Base-by-base conservation (phyloP, 2,797 vertebrate species). In the Manis javanica region DNA sequence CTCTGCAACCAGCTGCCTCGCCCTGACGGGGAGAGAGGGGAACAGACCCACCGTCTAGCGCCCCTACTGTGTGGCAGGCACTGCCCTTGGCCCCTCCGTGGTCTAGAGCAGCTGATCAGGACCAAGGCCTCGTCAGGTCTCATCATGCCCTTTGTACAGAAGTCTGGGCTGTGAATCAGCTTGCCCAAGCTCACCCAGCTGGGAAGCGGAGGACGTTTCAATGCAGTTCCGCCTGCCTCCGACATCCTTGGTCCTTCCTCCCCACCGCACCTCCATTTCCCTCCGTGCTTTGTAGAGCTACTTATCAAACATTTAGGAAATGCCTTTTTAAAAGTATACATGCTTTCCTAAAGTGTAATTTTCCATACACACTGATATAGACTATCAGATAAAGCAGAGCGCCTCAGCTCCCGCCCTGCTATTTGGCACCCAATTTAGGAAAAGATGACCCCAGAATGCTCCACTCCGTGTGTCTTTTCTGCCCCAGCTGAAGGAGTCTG, bases 401-500 rank as follows among this genome's bases (percentile, higher is more conserved):
- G 9, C 59, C 49, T 39, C 64, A 81, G 64, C 46, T 79, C 15
- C 78, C 46, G 19, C 34, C 31, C 49, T 39, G 26, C 59, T 63
- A 0, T 57, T 79, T 16, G 11, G 29, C 53, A 57, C 63, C 39
- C 51, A 46, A 72, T 68, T 74, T 21, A 26, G 95, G 81, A 74
- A 14, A 71, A 77, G 85, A 39, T 91, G 86, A 91, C 83, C 57
- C 64, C 75, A 71, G 95, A 91, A 89, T 9, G 8, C 74, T 59
- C 86, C 0, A 0, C 64, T 83, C 37, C 66, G 42, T 66, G 71
- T 75, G 59, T 84, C 91, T 95, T 92, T 96, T 95, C 97, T 96
- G 97, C 26, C 31, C 75, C 8, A 57, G 71, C 94, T 89, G 92
- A 94, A 98, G 96, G 93, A 93, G 83, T 75, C 91, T 92, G 21